phyloP scores from a whole-genome alignment of 2,888 invertebrate genomes.

The Lasioglossum marginatum region DNA sequence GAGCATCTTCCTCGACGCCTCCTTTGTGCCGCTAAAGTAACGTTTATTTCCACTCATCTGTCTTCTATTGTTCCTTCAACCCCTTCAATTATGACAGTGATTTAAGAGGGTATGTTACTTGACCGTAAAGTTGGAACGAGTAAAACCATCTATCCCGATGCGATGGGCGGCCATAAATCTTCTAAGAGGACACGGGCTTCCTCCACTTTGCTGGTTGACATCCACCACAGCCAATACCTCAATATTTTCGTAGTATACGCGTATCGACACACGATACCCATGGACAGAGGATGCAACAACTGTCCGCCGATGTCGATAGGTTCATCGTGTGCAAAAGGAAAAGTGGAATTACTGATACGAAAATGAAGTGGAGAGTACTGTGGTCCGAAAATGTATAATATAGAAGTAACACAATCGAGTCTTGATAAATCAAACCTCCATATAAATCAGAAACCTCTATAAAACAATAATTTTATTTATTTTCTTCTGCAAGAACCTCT shows the following conservation, averaged over 20 bases:
- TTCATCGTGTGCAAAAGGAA: background rate
- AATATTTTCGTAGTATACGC: constrained; percentile 53
- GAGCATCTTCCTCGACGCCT: background rate
- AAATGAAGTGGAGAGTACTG: background rate
- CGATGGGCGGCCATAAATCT: constrained; percentile 50
- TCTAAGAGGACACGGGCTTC: constrained; percentile 42
- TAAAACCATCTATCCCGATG: constrained; percentile 44
- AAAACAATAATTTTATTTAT: background rate
- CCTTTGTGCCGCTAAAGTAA: constrained; percentile 37
- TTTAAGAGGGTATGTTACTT: constrained; percentile 51
- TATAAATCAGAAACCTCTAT: background rate
- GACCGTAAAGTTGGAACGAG: constrained; percentile 47
- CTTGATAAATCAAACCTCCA: background rate
- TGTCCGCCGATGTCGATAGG: constrained; percentile 27
- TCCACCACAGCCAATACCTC: constrained; percentile 47
- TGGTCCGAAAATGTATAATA: background rate
- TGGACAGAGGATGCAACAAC: constrained; percentile 29
- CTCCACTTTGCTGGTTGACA: constrained; percentile 64
- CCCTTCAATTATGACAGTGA: constrained; percentile 58
- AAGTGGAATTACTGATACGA: background rate
- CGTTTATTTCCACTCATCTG: constrained; percentile 51
- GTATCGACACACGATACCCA: constrained; percentile 51
- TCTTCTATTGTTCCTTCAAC: constrained; percentile 57
- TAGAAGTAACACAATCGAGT: background rate
- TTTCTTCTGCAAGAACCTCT: background rate